A percentile compares a stretch with the other conserved stretches of the same genome.
These are phyloP conservation scores for Anneissia japonica DNA, from an alignment of 35 echinoderm and acorn worm species.

Conservation along the genomic window DNA sequence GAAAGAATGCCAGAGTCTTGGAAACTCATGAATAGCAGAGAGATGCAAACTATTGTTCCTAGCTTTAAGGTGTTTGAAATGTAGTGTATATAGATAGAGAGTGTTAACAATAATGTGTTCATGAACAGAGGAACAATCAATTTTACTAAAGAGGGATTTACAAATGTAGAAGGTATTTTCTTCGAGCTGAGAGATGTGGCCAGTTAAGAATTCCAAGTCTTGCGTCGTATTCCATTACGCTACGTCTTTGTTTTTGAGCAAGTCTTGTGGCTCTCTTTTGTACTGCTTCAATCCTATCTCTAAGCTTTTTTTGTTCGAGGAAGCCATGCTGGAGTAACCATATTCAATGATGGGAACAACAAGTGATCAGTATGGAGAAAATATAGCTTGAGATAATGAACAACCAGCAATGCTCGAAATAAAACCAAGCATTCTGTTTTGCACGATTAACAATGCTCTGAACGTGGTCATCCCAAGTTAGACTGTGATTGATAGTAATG, in stretches of 20 bases:
- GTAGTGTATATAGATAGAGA: background rate
- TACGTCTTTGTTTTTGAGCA: constrained; percentile 12
- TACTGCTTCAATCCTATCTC: constrained; percentile 16
- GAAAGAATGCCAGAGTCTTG: background rate
- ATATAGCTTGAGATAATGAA: constrained; percentile 25
- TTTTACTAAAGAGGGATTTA: too few relatives aligned
- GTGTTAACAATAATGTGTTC: background rate
- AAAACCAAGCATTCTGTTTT: constrained; percentile 32
- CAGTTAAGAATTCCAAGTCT: background rate
- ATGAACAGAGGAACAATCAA: background rate
- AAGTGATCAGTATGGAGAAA: constrained; percentile 17
- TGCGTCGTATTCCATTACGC: constrained; percentile 28
- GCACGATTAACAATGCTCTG: constrained; percentile 22
- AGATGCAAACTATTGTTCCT: background rate
- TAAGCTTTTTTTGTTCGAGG: constrained; percentile 10
- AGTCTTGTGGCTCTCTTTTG: constrained; percentile 26
- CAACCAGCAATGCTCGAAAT: constrained; percentile 29
- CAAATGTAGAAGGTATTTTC: too few relatives aligned
- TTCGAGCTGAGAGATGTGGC: too few relatives aligned
- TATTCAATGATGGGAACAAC: constrained; percentile 36
- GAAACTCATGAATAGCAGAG: background rate
- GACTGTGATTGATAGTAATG: constrained; percentile 19
- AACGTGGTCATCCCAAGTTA: constrained; percentile 22
- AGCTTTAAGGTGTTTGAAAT: background rate
- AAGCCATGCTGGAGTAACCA: constrained; percentile 19